Evolutionary conservation across 2,888 invertebrate species (phyloP), one percentile per base, ranked within the genome.

Genomic region (Pristionchus maxplancki): DNA sequence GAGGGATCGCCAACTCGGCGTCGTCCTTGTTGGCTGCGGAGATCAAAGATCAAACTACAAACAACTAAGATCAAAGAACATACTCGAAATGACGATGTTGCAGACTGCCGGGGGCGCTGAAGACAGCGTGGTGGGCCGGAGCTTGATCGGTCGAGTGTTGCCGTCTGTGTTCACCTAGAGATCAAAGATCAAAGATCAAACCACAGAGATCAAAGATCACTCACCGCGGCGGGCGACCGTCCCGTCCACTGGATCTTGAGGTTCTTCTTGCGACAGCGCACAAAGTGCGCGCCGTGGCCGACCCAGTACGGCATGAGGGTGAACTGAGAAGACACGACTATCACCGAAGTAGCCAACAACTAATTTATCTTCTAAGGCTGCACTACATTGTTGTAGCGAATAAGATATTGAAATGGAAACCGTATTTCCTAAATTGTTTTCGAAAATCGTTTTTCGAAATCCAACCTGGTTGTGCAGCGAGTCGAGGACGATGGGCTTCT

Each of bases 121-220:
- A 17, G 37, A 3, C 17, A 83, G 31, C 15, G 82, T 34, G 13
- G 82, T 20, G 24, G 82, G 82, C 0, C 34, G 53, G 15, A 83
- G 13, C 44, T 44, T 50, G 34, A 83, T 31, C 6, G 82, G 82
- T 9, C 82, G 82, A 34, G 34, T 50, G 44, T 24, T 48, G n/a
- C 78, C 78, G 44, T 78, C 78, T 8, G 44, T 3, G 44, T 78
- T 44, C n/a, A 78, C 44, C 78, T 78, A 78, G 40, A 78, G 28
- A 48, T 78, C 78, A 78, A 78, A n/a, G 78, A 78, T 78, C 78
- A 83, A 11, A 31, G 53, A 53, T 31, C 82, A 83, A 50, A 83
- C 53, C 34, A 15, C 78, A 78, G 28, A n/a, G 31, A 34, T 34
- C 67, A 67, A 31, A 2, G 6, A 1, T 28, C 64, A 31, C 78